phyloP scores from a whole-genome alignment of 1,140 invertebrate species.

The Lysiphlebus fabarum region DNA sequence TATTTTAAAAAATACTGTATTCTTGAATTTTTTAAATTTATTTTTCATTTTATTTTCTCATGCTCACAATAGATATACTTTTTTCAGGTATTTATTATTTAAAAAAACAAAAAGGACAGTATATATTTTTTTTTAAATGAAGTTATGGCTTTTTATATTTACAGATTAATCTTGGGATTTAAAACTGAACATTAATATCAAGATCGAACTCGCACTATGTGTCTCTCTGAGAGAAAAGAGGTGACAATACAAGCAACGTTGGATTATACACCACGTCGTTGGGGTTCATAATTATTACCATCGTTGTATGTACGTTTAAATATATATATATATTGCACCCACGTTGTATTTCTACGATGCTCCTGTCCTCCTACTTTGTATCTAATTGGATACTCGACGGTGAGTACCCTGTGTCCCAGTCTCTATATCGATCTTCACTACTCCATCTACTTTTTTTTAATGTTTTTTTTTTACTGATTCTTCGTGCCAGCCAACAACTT shows the following conservation, averaged over 20 bases:
- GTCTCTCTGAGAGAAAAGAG: constrained; percentile 1
- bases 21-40: too few species aligned
- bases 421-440: constrained; percentile 18
- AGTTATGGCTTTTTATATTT: too few species aligned
- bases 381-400: constrained; percentile 34
- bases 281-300: constrained; percentile 37
- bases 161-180: background rate
- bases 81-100: too few species aligned
- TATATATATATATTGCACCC: constrained; percentile 20
- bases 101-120: too few species aligned
- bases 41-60: too few species aligned
- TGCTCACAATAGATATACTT: too few species aligned
- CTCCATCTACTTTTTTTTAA: constrained; percentile 1
- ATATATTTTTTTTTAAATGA: too few species aligned
- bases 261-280: constrained; percentile 11
- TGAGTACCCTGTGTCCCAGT: constrained; percentile 17
- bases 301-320: constrained; percentile 4
- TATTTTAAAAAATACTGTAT: too few species aligned
- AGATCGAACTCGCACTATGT: constrained; percentile 19
- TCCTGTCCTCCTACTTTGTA: constrained; percentile 29
- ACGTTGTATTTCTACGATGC: constrained; percentile 25
- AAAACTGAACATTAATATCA: background rate
- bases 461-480: too few species aligned
- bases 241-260: background rate
- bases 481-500: too few species aligned